Base-by-base conservation (phyloP, 1,140 invertebrate species). In the Stenopsyche tienmushanensis region DNA sequence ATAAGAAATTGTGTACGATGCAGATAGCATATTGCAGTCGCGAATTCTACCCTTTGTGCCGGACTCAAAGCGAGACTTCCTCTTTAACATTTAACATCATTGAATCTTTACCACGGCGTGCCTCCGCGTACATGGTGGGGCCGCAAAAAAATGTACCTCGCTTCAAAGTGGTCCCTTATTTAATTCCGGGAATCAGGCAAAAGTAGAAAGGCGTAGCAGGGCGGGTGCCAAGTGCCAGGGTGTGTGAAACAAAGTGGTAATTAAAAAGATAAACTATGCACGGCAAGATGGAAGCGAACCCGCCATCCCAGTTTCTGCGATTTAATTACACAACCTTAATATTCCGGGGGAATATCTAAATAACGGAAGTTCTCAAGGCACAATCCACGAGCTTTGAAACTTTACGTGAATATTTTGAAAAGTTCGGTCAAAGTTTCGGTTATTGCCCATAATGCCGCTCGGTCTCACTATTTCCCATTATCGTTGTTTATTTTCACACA, bases 211-310 rank as follows among this genome's bases (percentile, higher is more conserved):
- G 49, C 17, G 2, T 8, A 7, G 26, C 13, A 5, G 21, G 21
- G 50, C 24, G 23, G 20, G 20, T 34, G 13, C 5, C 5, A 13
- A 34, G 50, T 53, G 50, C 21, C 26, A 21, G 2, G 3, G 42
- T 60, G 57, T 60, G 57, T 47, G 57, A 47, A 42, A 60, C 57
- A 60, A 60, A 60, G 57, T 60, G 57, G 57, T 60, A 60, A 60
- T 60, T 60, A 60, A 60, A 60, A 60, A 60, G 57, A 60, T 60
- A 60, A 60, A 60, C 57, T 60, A 60, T 60, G 57, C 41, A 26
- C 20, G 57, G 44, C 17, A 60, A 60, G 57, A 60, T 44, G 57
- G 57, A 47, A 44, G 24, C 21, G 25, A 60, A 24, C 26, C 9
- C 23, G 54, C 15, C 10, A 17, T 9, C 18, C 23, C 26, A 41